Conservation (phyloP, 2,888 invertebrate genomes). For the Oscheius myriophilus region DNA sequence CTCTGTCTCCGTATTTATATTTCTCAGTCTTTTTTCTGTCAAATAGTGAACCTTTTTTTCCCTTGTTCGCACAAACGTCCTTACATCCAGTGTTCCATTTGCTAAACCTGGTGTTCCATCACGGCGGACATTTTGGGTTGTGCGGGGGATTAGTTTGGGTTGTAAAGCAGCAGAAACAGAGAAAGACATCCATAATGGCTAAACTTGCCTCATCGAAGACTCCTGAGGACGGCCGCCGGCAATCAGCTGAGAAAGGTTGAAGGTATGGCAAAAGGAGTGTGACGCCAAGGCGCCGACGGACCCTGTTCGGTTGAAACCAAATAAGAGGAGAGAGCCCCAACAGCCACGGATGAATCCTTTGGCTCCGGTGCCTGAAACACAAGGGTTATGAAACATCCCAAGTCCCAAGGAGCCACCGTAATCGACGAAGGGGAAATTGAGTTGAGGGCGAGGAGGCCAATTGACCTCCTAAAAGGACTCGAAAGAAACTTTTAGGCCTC, state of each 20-base stretch:
- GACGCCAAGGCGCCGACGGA: constrained; percentile 46
- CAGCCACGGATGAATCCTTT: constrained; percentile 65
- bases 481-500: neutral
- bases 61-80: neutral
- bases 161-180: too few relatives aligned
- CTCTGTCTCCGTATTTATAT: too few relatives aligned
- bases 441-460: constrained; percentile 15
- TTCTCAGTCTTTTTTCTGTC: too few relatives aligned
- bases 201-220: constrained; percentile 53
- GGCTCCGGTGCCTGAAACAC: constrained; percentile 62
- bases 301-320: constrained; percentile 62
- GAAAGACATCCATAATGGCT: constrained; percentile 1
- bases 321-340: constrained; percentile 55
- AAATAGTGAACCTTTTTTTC: neutral
- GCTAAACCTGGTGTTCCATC: constrained; percentile 25
- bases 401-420: constrained; percentile 1
- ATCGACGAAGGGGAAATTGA: constrained; percentile 4
- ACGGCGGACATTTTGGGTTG: constrained; percentile 18
- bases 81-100: constrained; percentile 1
- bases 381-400: neutral
- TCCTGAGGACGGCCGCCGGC: constrained; percentile 60
- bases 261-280: constrained; percentile 56
- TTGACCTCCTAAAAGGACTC: neutral
- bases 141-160: constrained; percentile 7
- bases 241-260: constrained; percentile 58